A percentile compares a stretch with the other conserved stretches of the same genome.
These are phyloP conservation scores for Pheosia tremula DNA, from an alignment of 2,888 invertebrate species.

Conservation along the genomic window DNA sequence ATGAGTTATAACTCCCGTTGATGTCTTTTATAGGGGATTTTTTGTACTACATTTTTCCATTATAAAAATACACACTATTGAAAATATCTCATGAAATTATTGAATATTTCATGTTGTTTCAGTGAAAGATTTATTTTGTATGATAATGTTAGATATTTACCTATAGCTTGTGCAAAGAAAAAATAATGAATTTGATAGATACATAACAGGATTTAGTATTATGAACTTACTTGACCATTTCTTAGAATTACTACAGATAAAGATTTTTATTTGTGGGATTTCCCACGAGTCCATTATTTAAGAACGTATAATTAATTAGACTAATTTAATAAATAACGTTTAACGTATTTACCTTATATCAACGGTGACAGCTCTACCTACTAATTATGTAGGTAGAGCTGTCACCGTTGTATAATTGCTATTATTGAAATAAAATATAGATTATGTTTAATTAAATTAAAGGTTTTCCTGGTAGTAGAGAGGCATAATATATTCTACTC, in stretches of 20 bases:
- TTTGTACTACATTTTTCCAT: not conserved
- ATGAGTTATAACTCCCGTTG: conserved; percentile 34
- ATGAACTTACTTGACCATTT: not conserved
- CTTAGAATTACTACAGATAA: not conserved
- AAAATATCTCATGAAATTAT: no score
- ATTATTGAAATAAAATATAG: no score
- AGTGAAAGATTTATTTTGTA: not conserved
- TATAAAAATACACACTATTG: no score
- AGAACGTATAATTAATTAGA: not conserved
- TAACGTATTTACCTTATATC: no score
- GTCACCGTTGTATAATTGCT: no score
- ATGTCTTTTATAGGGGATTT: conserved; percentile 43
- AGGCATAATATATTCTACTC: no score
- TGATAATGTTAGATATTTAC: not conserved
- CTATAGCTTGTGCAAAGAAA: not conserved
- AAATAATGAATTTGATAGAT: not conserved
- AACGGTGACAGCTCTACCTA: no score
- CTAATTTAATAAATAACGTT: not conserved
- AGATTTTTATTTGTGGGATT: not conserved
- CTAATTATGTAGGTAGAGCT: no score
- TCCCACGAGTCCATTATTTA: not conserved
- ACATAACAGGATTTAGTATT: not conserved
- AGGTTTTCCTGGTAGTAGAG: no score
- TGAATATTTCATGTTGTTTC: no score
- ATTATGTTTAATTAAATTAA: no score